These are phyloP conservation scores for Cataglyphis hispanica DNA, from an alignment of 1,140 invertebrate species.

Conservation along the genomic window DNA sequence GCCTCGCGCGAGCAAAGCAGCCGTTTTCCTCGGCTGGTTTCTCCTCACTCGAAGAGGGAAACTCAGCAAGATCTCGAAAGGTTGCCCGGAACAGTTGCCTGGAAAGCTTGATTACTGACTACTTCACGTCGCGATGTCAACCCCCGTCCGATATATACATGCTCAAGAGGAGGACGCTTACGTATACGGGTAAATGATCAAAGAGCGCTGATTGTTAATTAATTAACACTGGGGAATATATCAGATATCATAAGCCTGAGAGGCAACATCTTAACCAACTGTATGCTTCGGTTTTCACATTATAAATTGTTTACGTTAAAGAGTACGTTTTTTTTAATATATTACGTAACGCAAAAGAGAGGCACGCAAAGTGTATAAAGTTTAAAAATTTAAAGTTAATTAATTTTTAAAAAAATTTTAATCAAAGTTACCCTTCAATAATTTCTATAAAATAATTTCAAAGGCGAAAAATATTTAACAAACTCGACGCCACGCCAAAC, in stretches of 20 bases:
- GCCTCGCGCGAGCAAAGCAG: slow-evolving; percentile 51
- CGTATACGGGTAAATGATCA: slow-evolving; percentile 41
- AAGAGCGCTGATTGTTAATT: slow-evolving; percentile 58
- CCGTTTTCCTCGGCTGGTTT: slow-evolving; percentile 29
- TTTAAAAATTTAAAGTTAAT: not conserved
- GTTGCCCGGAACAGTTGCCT: slow-evolving; percentile 25
- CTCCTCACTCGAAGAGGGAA: slow-evolving; percentile 45
- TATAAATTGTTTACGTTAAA: not conserved
- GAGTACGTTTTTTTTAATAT: not conserved
- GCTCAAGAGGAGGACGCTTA: slow-evolving; percentile 38
- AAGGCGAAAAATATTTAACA: not conserved
- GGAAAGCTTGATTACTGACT: slow-evolving; percentile 53
- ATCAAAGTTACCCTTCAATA: not conserved
- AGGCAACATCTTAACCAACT: not conserved
- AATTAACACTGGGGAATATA: slow-evolving; percentile 45
- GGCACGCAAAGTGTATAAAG: not conserved
- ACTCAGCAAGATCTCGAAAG: slow-evolving; percentile 57
- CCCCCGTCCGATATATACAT: slow-evolving; percentile 31
- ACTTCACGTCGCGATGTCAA: slow-evolving; percentile 42
- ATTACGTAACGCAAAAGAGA: not conserved
- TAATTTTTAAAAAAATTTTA: not conserved
- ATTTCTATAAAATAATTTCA: not conserved
- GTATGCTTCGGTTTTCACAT: not conserved
- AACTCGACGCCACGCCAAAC: not conserved
- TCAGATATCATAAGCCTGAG: not conserved